Base-by-base conservation (phyloP, 2,113 vertebrate genomes). In the Gymnarchus niloticus region DNA sequence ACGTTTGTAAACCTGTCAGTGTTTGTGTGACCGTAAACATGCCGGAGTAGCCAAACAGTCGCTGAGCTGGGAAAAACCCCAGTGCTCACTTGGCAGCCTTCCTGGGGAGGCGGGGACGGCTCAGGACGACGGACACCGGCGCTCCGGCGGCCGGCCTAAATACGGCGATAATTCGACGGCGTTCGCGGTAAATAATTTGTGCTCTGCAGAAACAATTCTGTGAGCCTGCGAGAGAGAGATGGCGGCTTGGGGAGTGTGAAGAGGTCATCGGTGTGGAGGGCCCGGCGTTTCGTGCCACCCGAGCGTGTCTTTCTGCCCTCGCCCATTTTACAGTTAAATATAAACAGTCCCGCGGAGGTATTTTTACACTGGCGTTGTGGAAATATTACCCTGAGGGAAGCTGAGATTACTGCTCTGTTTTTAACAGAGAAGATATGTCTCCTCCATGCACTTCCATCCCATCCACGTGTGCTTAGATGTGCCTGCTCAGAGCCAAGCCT, bases 331-430 rank as follows among this genome's bases (percentile, higher is more conserved):
- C 65, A 78, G 76, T 78, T 44, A 78, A 78, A 78, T 46, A 48
- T 73, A 44, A 78, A 78, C 76, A 78, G 76, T 19, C 65, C 65
- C 33, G 65, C 6, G 1, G 33, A 73, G 65, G 65, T 73, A 73
- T 73, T 78, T 78, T 78, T 78, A 78, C 76, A 48, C 76, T 78
- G 19, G 76, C 44, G 44, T 78, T 78, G 76, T 78, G 44, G 76
- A 78, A 78, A 78, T 78, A 78, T 78, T 78, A 48, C 76, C 44
- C 76, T 78, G 7, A 48, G 76, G 76, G 44, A 78, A 37, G 19
- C 76, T 48, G 44, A 48, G 76, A 21, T 78, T 78, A 78, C 44
- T 21, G 23, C 76, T 78, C 76, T n/a, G 76, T 48, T 78, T 78
- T 73, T 73, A 73, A 73, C 65, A 41, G 61, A 69, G 65, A 17